Evolutionary conservation across 2,113 vertebrate species (phyloP).

Genomic region (Pelusios castaneus): DNA sequence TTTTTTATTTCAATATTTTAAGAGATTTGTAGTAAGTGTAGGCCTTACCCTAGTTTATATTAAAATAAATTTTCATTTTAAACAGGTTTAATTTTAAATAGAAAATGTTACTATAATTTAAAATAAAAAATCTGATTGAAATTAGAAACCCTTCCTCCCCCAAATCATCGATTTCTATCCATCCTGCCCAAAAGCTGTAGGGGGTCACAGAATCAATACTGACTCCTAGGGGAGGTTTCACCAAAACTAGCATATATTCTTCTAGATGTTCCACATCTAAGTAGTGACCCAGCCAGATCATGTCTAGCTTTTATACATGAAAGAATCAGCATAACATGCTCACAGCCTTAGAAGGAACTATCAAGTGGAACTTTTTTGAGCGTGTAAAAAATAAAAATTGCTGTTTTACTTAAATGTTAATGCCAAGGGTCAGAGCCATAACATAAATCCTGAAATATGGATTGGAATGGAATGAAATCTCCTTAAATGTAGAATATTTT

Average conservation of each 20-base stretch:
- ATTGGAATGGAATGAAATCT: neutral
- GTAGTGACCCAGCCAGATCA: neutral
- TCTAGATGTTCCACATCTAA: neutral
- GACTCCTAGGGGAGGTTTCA: neutral
- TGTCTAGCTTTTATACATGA: neutral
- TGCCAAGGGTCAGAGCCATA: neutral
- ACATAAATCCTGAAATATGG: neutral
- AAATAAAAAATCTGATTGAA: neutral
- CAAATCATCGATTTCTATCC: neutral
- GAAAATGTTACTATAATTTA: neutral
- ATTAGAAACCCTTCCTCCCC: neutral
- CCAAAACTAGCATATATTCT: rapidly evolving
- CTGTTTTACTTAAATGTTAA: neutral
- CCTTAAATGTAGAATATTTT: neutral
- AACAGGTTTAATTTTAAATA: neutral
- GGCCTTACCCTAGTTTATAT: neutral
- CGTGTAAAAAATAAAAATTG: neutral
- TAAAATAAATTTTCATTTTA: neutral
- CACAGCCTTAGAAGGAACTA: neutral
- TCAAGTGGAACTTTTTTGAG: neutral
- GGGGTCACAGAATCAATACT: neutral
- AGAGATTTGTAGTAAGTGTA: neutral
- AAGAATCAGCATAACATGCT: neutral
- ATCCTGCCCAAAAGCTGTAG: neutral
- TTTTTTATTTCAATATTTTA: neutral